A percentile compares a stretch with the other conserved stretches of the same genome.
These are phyloP conservation scores for Sebastes steindachneri DNA, from an alignment of 2,797 vertebrate genomes.

Conservation along the genomic window DNA sequence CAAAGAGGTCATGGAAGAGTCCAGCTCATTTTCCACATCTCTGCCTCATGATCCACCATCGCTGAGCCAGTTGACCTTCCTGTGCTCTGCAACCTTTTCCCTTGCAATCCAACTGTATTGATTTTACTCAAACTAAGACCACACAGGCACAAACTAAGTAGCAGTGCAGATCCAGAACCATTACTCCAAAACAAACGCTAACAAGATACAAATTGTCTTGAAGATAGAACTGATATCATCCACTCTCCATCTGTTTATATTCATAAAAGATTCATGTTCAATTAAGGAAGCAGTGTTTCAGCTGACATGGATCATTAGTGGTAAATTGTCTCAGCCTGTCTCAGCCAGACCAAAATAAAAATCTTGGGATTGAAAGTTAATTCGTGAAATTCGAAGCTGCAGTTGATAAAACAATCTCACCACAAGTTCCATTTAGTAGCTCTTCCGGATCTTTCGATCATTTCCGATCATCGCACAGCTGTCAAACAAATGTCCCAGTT, in stretches of 20 bases:
- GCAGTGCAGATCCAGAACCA: neutral
- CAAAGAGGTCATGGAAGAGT: conserved; percentile 28
- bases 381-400: neutral
- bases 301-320: neutral
- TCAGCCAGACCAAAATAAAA: neutral
- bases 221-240: neutral
- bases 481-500: neutral
- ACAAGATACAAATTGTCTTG: neutral
- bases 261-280: conserved; percentile 16
- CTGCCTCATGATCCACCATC: conserved; percentile 37
- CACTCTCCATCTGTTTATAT: neutral
- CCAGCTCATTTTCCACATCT: conserved; percentile 64
- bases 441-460: neutral
- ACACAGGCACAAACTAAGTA: neutral
- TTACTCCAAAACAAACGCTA: neutral
- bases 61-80: conserved; percentile 41
- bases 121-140: neutral
- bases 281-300: neutral
- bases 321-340: conserved; percentile 7
- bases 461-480: neutral
- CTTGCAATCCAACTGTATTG: neutral
- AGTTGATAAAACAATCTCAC: neutral
- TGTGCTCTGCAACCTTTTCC: conserved; percentile 7
- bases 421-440: neutral
- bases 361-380: neutral